These are phyloP conservation scores for Octodon degus DNA, from an alignment of 2,113 vertebrate genomes.

Conservation along the genomic window DNA sequence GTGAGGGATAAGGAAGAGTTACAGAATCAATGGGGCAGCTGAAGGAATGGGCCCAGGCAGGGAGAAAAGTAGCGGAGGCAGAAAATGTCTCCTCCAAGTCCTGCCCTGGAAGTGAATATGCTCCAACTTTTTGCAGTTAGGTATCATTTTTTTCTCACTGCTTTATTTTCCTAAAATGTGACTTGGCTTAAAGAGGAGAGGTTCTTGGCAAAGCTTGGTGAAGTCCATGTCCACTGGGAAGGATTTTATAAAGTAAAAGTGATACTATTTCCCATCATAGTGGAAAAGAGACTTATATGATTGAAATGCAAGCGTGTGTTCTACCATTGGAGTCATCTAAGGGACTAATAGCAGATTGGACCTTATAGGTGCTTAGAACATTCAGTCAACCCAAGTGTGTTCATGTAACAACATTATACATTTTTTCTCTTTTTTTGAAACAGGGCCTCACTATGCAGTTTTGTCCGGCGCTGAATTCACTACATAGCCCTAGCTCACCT, in stretches of 20 bases:
- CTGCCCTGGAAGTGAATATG: not conserved
- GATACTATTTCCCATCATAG: not conserved
- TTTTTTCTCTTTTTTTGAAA: not conserved
- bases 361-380: not conserved
- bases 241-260: not conserved
- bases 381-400: not conserved
- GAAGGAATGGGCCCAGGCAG: not conserved
- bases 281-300: not conserved
- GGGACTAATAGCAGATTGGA: not conserved
- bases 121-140: not conserved
- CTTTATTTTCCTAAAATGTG: not conserved
- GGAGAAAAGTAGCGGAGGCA: accelerated
- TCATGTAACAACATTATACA: not conserved
- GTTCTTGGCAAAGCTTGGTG: not conserved
- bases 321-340: not conserved
- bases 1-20: not conserved
- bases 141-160: not conserved
- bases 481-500: not conserved
- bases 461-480: not conserved
- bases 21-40: not conserved
- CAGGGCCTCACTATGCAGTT: not conserved
- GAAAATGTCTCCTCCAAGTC: not conserved
- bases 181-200: no score
- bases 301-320: not conserved
- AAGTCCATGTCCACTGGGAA: not conserved